A percentile compares a stretch with the other conserved stretches of the same genome.
Evolutionary conservation across 2,888 invertebrate species (phyloP).

Genomic region (Nycteola revayana): DNA sequence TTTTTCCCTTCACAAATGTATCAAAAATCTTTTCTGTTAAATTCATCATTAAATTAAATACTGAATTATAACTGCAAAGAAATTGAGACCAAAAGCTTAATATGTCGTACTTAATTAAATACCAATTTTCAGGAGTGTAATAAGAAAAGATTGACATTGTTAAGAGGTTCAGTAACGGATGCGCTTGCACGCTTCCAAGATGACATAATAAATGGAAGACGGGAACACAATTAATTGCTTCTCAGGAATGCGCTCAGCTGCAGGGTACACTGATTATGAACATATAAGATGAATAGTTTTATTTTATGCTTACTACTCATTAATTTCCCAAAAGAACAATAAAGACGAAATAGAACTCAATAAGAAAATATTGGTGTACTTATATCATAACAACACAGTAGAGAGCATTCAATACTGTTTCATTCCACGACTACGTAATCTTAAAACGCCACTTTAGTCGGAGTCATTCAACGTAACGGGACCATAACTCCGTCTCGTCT

Average conservation of each 20-base stretch:
- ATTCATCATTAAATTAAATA: too few species aligned
- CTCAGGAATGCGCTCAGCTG: conserved; percentile 63
- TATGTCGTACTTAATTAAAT: too few species aligned
- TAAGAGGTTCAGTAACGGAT: conserved; percentile 40
- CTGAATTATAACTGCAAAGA: too few species aligned
- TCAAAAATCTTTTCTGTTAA: too few species aligned
- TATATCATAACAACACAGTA: conserved; percentile 45
- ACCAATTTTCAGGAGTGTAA: conserved; percentile 6
- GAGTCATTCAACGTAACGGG: conserved; percentile 71
- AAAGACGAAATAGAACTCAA: conserved; percentile 15
- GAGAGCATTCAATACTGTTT: conserved; percentile 40
- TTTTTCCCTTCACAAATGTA: too few species aligned
- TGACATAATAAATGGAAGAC: conserved; percentile 63
- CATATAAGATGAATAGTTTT: conserved; percentile 49
- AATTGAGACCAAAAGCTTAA: too few species aligned
- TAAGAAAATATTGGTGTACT: conserved; percentile 19
- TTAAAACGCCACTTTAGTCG: conserved; percentile 49
- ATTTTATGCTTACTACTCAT: conserved; percentile 2
- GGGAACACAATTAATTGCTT: conserved; percentile 64
- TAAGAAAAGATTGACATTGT: conserved; percentile 27
- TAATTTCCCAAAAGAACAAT: conserved; percentile 10
- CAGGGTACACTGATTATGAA: conserved; percentile 62
- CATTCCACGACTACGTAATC: conserved; percentile 42
- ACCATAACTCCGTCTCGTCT: conserved; percentile 71
- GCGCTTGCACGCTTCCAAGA: conserved; percentile 49